Conservation (phyloP, 2,797 vertebrate genomes). For the Atherinosoma microstoma region DNA sequence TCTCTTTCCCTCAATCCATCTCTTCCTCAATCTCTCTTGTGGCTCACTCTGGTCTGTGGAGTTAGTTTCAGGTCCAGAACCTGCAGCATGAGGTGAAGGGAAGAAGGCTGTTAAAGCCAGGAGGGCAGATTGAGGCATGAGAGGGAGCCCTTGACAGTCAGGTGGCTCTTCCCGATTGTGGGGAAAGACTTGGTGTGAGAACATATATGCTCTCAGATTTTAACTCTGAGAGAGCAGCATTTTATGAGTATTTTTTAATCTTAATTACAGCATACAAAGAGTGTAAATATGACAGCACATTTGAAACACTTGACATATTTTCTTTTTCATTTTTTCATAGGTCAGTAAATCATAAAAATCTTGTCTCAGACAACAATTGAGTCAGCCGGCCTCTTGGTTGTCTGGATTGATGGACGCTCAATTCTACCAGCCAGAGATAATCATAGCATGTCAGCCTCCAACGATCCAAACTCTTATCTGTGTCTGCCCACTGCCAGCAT, state of each 20-base stretch:
- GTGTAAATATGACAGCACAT: slow-evolving; percentile 23
- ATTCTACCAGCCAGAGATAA: slow-evolving; percentile 79
- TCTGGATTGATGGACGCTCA: slow-evolving; percentile 80
- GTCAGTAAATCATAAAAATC: slow-evolving; percentile 75
- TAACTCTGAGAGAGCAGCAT: slow-evolving; percentile 20
- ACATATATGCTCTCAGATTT: slow-evolving; percentile 48
- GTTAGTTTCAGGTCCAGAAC: slow-evolving; percentile 74
- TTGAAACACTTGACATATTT: slow-evolving; percentile 59
- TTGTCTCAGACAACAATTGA: slow-evolving; percentile 70
- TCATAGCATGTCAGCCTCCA: slow-evolving; percentile 79
- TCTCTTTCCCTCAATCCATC: slow-evolving; percentile 51
- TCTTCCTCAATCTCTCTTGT: slow-evolving; percentile 58
- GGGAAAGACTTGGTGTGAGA: slow-evolving; percentile 31
- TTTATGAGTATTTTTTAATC: slow-evolving; percentile 32
- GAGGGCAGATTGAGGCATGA: slow-evolving; percentile 62
- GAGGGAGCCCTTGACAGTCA: slow-evolving; percentile 58
- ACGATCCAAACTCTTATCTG: slow-evolving; percentile 84
- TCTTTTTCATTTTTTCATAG: slow-evolving; percentile 29
- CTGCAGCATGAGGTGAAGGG: slow-evolving; percentile 53
- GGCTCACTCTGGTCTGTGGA: slow-evolving; percentile 66
- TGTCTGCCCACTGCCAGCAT: slow-evolving; percentile 72
- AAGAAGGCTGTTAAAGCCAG: slow-evolving; percentile 47
- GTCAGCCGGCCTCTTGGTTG: slow-evolving; percentile 57
- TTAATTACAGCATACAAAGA: slow-evolving; percentile 29
- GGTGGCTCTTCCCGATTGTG: slow-evolving; percentile 41